Conservation (phyloP, 2,888 invertebrate species). For the Marasmarcha lunaedactyla region DNA sequence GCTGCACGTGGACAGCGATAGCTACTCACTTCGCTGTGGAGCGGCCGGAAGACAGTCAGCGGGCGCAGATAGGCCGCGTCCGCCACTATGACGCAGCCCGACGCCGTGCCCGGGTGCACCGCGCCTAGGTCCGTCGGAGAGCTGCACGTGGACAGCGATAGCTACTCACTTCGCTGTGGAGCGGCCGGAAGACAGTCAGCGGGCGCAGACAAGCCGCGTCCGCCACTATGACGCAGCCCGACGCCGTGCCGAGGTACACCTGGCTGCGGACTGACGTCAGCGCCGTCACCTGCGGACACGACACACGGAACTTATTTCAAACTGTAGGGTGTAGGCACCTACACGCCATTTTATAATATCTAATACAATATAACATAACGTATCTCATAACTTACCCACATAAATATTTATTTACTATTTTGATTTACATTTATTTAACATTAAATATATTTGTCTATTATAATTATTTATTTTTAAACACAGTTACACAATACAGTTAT, state of each 20-base stretch:
- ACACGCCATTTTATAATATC: too few species aligned
- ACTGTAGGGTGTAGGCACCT: neutral
- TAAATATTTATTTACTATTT: too few species aligned
- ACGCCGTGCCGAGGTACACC: constrained; percentile 92
- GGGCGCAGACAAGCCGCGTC: constrained; percentile 85
- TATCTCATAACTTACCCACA: too few species aligned
- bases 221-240: constrained; percentile 94
- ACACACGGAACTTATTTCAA: too few species aligned
- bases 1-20: too few species aligned
- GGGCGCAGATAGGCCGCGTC: constrained; percentile 85
- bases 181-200: constrained; percentile 92
- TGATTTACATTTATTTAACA: too few species aligned
- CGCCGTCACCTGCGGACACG: constrained; percentile 78
- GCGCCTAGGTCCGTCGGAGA: constrained; percentile 75
- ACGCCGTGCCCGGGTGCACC: constrained; percentile 92
- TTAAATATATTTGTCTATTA: too few species aligned
- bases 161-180: constrained; percentile 22
- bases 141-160: too few species aligned
- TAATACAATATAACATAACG: too few species aligned
- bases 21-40: constrained; percentile 22
- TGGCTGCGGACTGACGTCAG: constrained; percentile 76
- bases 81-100: constrained; percentile 94
- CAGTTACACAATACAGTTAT: neutral
- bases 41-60: constrained; percentile 92
- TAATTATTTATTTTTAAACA: neutral